Evolutionary conservation across 2,888 invertebrate genomes (phyloP).

Genomic region (Caenorhabditis sp.): DNA sequence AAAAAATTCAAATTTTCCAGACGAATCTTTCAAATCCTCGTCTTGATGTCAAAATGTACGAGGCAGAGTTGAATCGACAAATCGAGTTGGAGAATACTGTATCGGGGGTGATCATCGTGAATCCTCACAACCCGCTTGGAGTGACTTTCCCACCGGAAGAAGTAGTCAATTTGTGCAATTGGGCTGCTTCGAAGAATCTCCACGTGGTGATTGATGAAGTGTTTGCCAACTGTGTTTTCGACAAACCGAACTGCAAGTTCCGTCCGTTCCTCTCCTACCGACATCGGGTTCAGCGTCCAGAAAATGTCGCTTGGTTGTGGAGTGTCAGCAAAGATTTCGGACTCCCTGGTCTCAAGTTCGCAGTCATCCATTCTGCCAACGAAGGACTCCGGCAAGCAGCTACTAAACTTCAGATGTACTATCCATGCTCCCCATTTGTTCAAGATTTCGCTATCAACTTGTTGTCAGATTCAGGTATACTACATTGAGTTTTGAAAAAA

Average conservation of each 20-base stretch:
- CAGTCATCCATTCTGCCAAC: constrained; percentile 69
- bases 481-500: not conserved
- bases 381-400: constrained; percentile 67
- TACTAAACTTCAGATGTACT: constrained; percentile 70
- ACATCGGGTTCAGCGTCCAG: constrained; percentile 64
- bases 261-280: constrained; percentile 71
- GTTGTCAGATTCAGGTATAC: constrained; percentile 70
- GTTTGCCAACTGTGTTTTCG: constrained; percentile 72
- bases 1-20: constrained; percentile 26
- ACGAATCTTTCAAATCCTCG: constrained; percentile 63
- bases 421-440: constrained; percentile 76
- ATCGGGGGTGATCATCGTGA: constrained; percentile 79
- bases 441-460: constrained; percentile 72
- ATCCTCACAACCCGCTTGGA: constrained; percentile 83
- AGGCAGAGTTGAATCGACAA: constrained; percentile 52
- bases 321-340: constrained; percentile 82
- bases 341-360: constrained; percentile 75
- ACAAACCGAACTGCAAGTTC: constrained; percentile 53
- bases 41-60: constrained; percentile 63
- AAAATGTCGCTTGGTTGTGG: constrained; percentile 79
- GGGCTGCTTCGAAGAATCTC: constrained; percentile 77
- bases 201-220: constrained; percentile 77
- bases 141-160: constrained; percentile 76
- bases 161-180: constrained; percentile 78
- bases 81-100: constrained; percentile 70